A percentile compares a stretch with the other conserved stretches of the same genome.
Conservation (phyloP, 2,888 invertebrate genomes). For the Malachius bipustulatus region DNA sequence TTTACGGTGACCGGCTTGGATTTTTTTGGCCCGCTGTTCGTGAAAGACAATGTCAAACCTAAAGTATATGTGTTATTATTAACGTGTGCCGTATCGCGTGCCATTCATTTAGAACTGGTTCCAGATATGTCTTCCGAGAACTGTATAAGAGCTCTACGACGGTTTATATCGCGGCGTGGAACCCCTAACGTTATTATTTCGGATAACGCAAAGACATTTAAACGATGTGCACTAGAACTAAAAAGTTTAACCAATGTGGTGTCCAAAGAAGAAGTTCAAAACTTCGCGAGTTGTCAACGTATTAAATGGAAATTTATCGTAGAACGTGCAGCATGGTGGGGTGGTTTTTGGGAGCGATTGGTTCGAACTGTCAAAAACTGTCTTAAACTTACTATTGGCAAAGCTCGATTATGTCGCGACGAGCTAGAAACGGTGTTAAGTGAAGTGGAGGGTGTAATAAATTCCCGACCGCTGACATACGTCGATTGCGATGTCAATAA, state of each 20-base stretch:
- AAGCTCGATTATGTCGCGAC: constrained; percentile 4
- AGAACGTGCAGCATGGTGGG: constrained; percentile 12
- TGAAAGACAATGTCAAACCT: background rate
- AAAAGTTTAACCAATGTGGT: constrained; percentile 6
- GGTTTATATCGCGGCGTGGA: constrained; percentile 9
- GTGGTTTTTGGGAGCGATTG: constrained; percentile 10
- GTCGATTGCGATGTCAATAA: constrained; percentile 3
- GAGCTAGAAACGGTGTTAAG: constrained; percentile 8
- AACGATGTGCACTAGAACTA: constrained; percentile 8
- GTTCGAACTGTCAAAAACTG: background rate
- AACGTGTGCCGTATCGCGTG: constrained; percentile 7
- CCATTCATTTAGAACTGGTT: constrained; percentile 9
- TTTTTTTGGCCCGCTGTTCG: constrained; percentile 7
- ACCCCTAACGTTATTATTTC: constrained; percentile 9
- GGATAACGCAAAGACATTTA: constrained; percentile 14
- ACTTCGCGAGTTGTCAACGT: constrained; percentile 2
- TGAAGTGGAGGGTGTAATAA: constrained; percentile 9
- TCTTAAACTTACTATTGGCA: constrained; percentile 5
- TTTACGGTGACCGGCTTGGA: constrained; percentile 8
- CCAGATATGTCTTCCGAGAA: constrained; percentile 6
- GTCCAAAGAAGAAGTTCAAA: background rate
- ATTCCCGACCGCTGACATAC: constrained; percentile 9
- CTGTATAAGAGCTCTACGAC: constrained; percentile 8
- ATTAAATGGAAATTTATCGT: constrained; percentile 14
- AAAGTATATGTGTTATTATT: constrained; percentile 6